Base-by-base conservation (phyloP, 2,888 invertebrate genomes). In the Sminthurinus aureus region DNA sequence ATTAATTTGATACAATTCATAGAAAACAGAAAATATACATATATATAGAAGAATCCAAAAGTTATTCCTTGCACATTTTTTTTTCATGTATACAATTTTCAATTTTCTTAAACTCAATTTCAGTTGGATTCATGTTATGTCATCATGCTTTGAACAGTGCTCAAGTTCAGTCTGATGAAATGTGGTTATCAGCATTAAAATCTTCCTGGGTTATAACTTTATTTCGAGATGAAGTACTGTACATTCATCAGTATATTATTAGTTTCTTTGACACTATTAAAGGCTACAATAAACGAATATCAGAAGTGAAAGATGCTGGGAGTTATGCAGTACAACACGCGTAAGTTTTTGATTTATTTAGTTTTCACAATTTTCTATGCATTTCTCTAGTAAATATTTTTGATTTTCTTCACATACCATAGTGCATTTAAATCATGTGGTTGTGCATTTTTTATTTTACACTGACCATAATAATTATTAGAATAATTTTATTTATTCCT, bases 181-280 rank as follows among this genome's bases (percentile, higher is more conserved):
- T 99, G 91, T 99, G 98, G 96, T 93, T 95, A 11, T 95, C 94
- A 88, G 96, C 98, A 0, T 91, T 99, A 79, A 96, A 98, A 89
- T 96, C 96, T 8, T 95, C 96, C 52, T 98, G 99, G 96, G 97
- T 98, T 0, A 93, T 98, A 77, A 95, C 97, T 6, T 91, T 99
- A 38, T 99, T 98, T 90, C 93, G 99, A 64, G 99, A 99, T 92
- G 99, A 99, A 92, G 97, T 98, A 0, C 93, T 99, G 74, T 95
- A 96, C 90, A 96, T 97, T 87, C 99, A 99, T 91, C 94, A 96
- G 75, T 98, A 97, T 89, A 95, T 99, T 85, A 96, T 96, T 89
- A 92, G 93, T 80, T 98, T 96, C 90, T 98, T 99, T 90, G 99
- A 99, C 90, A 94, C 95, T 24, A 94, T 98, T 81, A 99, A 99